phyloP scores from a whole-genome alignment of 2,888 invertebrate genomes.

The Eurois occulta region DNA sequence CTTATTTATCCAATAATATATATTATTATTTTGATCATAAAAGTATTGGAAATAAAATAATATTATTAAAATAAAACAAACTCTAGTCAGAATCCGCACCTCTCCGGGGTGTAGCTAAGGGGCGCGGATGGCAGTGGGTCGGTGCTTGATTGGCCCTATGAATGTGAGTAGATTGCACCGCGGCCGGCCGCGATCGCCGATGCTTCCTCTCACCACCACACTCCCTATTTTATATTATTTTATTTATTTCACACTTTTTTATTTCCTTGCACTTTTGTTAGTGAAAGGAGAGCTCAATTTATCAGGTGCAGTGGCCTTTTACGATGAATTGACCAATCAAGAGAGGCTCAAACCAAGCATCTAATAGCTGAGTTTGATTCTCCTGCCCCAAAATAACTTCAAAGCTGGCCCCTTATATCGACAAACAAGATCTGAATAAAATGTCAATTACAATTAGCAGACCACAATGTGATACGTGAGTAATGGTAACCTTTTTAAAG shows the following conservation, averaged over 20 bases:
- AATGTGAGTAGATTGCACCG: slow-evolving; percentile 89
- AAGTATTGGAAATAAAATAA: not conserved
- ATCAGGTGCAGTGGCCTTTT: slow-evolving; percentile 3
- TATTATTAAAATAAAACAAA: slow-evolving; percentile 20
- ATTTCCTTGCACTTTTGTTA: slow-evolving; percentile 32
- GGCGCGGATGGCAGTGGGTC: slow-evolving; percentile 84
- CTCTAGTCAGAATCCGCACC: slow-evolving; percentile 71
- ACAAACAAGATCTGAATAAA: slow-evolving; percentile 16
- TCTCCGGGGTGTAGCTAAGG: slow-evolving; percentile 80
- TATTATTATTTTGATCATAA: no score
- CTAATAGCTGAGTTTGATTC: not conserved
- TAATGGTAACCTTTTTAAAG: slow-evolving; percentile 31
- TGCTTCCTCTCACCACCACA: slow-evolving; percentile 62
- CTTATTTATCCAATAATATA: no score
- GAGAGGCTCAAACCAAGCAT: not conserved
- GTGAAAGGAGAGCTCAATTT: slow-evolving; percentile 21
- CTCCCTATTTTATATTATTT: slow-evolving; percentile 59
- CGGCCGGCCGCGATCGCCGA: slow-evolving; percentile 66
- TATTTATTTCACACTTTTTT: slow-evolving; percentile 50
- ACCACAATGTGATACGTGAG: slow-evolving; percentile 1
- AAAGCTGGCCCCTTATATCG: not conserved
- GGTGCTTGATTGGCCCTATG: slow-evolving; percentile 90
- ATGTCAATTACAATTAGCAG: slow-evolving; percentile 27
- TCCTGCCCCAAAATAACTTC: not conserved
- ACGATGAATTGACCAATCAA: not conserved